phyloP scores from a whole-genome alignment of 2,888 invertebrate genomes.

The Lasiommata megera region DNA sequence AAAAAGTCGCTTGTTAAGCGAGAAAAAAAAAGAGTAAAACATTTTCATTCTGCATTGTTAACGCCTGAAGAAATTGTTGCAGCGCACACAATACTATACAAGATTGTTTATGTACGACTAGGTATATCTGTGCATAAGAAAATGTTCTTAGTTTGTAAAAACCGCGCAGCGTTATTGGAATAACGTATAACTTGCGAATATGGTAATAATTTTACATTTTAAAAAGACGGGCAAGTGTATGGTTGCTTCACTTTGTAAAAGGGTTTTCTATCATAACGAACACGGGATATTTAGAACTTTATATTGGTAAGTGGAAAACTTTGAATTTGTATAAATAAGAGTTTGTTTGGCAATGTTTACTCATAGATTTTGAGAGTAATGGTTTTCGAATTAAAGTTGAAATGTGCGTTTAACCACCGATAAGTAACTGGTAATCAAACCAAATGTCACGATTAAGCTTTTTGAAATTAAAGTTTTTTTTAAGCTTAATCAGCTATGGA shows the following conservation, averaged over 20 bases:
- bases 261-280: too few relatives aligned
- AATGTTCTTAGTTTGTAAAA: not conserved
- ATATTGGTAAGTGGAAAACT: too few relatives aligned
- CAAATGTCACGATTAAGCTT: too few relatives aligned
- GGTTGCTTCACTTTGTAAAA: too few relatives aligned
- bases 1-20: constrained; percentile 58
- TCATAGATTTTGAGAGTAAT: too few relatives aligned
- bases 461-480: too few relatives aligned
- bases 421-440: too few relatives aligned
- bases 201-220: not conserved
- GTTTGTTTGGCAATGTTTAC: not conserved
- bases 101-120: constrained; percentile 1
- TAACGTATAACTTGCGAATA: not conserved
- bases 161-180: not conserved
- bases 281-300: too few relatives aligned
- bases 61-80: constrained; percentile 13
- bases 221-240: not conserved
- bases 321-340: not conserved
- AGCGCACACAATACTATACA: constrained; percentile 5
- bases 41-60: constrained; percentile 35
- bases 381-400: too few relatives aligned
- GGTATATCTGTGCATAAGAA: not conserved
- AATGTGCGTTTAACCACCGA: too few relatives aligned
- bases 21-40: constrained; percentile 43
- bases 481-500: too few relatives aligned